These are phyloP conservation scores for Brachyalestes nurse DNA, from an alignment of 2,797 vertebrate species.

Conservation along the genomic window DNA sequence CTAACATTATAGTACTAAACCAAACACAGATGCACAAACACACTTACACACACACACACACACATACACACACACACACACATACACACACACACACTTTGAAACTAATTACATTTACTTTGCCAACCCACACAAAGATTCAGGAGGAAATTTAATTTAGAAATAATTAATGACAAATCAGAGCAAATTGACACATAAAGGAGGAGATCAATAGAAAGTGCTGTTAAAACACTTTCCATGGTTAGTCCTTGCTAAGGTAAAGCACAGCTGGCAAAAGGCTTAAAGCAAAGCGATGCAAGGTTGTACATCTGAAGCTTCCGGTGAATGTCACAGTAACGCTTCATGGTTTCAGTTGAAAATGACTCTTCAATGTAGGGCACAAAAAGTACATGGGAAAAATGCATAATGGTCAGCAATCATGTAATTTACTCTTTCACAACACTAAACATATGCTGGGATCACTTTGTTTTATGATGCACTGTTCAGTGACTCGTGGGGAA, in stretches of 20 bases:
- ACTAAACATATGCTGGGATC: background rate
- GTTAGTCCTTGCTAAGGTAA: conserved; percentile 42
- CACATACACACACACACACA: conserved; percentile 16
- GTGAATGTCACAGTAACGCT: background rate
- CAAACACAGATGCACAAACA: no score
- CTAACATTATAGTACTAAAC: no score
- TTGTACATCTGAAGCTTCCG: background rate
- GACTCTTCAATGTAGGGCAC: background rate
- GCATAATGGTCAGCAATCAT: background rate
- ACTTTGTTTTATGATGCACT: conserved; percentile 28
- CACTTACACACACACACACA: background rate
- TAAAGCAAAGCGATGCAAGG: conserved; percentile 30
- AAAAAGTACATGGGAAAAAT: background rate
- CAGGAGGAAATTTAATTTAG: conserved; percentile 24
- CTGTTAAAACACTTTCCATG: conserved; percentile 44
- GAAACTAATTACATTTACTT: conserved; percentile 18
- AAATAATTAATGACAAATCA: conserved; percentile 40
- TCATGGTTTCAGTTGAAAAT: conserved; percentile 1
- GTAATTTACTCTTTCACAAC: background rate
- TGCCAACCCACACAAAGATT: conserved; percentile 7
- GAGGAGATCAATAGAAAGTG: conserved; percentile 45
- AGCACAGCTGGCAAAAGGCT: conserved; percentile 11
- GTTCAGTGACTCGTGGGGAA: background rate
- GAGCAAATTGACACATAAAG: conserved; percentile 35
- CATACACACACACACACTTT: background rate